Evolutionary conservation across 2,888 invertebrate genomes (phyloP).

Genomic region (Drosophila melanocephala): DNA sequence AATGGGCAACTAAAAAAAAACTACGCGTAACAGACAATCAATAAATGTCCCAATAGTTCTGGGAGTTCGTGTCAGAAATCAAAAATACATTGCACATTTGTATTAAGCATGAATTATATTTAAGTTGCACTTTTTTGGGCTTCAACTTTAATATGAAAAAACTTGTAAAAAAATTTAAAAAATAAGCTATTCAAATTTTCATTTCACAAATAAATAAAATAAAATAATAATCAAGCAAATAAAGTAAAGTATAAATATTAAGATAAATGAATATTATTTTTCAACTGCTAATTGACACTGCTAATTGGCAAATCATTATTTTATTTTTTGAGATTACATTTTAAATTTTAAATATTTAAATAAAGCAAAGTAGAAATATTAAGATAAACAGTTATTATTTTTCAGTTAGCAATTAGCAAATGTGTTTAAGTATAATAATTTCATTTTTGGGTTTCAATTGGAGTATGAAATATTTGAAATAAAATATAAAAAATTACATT

Average conservation of each 20-base stretch:
- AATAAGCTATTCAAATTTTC: not conserved
- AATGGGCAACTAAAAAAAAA: conserved; percentile 23
- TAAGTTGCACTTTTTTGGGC: not conserved
- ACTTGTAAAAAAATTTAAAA: fast-evolving
- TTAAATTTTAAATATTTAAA: not conserved
- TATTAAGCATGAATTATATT: not conserved
- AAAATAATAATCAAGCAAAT: not conserved
- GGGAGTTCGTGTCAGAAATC: not conserved
- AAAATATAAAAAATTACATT: not conserved
- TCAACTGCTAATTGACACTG: too few relatives aligned
- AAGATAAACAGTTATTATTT: not conserved
- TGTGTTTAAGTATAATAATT: not conserved
- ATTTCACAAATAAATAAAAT: not conserved
- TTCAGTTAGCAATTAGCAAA: not conserved
- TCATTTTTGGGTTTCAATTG: not conserved
- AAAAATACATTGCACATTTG: not conserved
- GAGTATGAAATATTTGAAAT: too few relatives aligned
- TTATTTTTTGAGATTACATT: not conserved
- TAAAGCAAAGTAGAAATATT: not conserved
- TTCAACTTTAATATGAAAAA: not conserved
- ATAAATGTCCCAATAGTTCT: conserved; percentile 1
- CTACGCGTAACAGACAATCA: not conserved
- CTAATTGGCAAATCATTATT: too few relatives aligned
- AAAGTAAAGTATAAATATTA: not conserved
- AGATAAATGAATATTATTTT: not conserved